phyloP scores from a whole-genome alignment of 2,113 vertebrate species.

The Chauna torquata region DNA sequence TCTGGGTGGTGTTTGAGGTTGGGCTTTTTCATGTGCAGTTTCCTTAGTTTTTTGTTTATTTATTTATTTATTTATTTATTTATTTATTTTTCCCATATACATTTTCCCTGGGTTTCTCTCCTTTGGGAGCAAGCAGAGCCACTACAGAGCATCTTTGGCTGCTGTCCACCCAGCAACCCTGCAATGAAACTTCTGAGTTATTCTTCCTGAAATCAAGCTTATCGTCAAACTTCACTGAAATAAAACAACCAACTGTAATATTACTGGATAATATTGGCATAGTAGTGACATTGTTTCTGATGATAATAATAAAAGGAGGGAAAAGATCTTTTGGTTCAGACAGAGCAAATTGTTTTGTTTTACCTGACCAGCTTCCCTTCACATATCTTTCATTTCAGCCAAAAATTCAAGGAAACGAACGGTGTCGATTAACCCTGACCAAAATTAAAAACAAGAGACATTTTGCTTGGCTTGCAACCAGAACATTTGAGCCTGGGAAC shows the following conservation, averaged over 20 bases:
- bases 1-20: not conserved
- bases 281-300: not conserved
- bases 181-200: not conserved
- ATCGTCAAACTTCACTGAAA: not conserved
- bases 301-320: not conserved
- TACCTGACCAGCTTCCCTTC: not conserved
- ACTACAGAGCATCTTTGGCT: not conserved
- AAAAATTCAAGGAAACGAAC: not conserved
- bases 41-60: not conserved
- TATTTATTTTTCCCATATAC: fast-evolving
- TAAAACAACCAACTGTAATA: not conserved
- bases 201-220: not conserved
- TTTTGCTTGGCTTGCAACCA: constrained; percentile 12
- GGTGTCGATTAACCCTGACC: not conserved
- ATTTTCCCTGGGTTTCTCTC: not conserved
- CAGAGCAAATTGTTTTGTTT: not conserved
- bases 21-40: not conserved
- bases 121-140: not conserved
- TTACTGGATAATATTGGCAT: not conserved
- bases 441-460: not conserved
- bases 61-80: not conserved
- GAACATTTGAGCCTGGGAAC: not conserved
- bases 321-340: not conserved
- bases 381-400: not conserved
- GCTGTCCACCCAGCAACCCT: not conserved